Percentiles rank a stretch among this genome's conserved stretches.
Conservation (phyloP, 2,113 vertebrate species). For the Dicrurus megarhynchus region DNA sequence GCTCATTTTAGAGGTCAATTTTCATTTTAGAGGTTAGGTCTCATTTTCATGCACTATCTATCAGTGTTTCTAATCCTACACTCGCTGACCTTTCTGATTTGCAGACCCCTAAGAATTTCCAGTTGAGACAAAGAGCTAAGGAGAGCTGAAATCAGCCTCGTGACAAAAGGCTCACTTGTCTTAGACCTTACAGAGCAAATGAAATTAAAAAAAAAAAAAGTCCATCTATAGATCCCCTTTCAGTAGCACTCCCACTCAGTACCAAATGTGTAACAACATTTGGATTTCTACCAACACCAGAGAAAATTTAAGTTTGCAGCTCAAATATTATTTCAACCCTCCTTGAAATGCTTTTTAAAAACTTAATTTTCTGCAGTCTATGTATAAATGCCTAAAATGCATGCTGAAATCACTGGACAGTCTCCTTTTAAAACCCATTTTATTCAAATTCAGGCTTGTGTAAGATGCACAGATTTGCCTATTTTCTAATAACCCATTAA, state of each 20-base stretch:
- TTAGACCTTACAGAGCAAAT: not conserved
- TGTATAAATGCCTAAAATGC: not conserved
- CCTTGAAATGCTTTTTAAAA: not conserved
- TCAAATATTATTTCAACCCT: not conserved
- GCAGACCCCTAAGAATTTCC: conserved; percentile 44
- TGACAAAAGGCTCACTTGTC: not conserved
- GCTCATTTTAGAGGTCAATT: conserved; percentile 47
- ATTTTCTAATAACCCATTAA: conserved; percentile 53
- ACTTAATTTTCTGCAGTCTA: not conserved
- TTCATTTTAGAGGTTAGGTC: conserved; percentile 29
- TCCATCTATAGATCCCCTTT: not conserved
- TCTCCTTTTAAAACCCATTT: not conserved
- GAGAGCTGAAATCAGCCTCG: not conserved
- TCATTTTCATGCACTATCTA: conserved; percentile 61
- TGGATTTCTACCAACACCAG: not conserved
- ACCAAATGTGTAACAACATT: fast-evolving
- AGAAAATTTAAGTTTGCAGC: not conserved
- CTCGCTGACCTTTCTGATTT: conserved; percentile 48
- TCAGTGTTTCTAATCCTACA: conserved; percentile 24
- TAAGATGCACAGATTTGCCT: not conserved
- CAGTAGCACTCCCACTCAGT: not conserved
- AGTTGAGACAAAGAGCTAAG: conserved; percentile 49
- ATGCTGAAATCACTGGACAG: not conserved
- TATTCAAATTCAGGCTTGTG: not conserved
- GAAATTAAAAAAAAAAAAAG: not conserved